Percentiles rank a stretch among this genome's conserved stretches.
Conservation (phyloP, 2,113 vertebrate genomes). For the Barbus barbus region DNA sequence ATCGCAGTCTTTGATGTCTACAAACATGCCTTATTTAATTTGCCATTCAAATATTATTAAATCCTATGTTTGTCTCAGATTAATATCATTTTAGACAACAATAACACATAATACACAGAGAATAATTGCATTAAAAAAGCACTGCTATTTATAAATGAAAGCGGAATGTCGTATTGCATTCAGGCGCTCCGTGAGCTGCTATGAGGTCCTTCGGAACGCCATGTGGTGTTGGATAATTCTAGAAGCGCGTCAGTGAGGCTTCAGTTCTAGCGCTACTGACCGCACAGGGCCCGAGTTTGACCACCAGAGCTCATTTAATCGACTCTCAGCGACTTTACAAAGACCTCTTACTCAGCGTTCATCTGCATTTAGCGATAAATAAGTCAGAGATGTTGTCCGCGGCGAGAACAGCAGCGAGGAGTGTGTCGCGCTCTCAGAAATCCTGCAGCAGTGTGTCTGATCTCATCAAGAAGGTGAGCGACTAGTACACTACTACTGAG, state of each 20-base stretch:
- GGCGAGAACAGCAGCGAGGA: constrained; percentile 62
- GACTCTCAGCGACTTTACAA: background rate
- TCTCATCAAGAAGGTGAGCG: constrained; percentile 70
- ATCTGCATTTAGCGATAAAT: background rate
- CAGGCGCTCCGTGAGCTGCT: background rate
- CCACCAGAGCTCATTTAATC: background rate
- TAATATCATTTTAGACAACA: background rate
- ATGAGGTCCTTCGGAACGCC: constrained; percentile 6
- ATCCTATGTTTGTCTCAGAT: background rate
- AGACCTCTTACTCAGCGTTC: background rate
- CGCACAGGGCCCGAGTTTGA: background rate
- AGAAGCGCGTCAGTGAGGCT: background rate
- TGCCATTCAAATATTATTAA: background rate
- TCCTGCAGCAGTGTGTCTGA: constrained; percentile 45
- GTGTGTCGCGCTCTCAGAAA: constrained; percentile 54
- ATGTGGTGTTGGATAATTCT: constrained; percentile 45
- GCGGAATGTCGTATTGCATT: background rate
- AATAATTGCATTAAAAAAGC: background rate
- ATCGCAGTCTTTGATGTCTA: background rate
- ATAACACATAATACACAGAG: background rate
- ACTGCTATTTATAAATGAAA: background rate
- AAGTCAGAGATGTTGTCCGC: constrained; percentile 66
- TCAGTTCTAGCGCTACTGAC: background rate
- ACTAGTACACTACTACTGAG: background rate
- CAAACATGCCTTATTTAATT: background rate